These are phyloP conservation scores for Rana temporaria DNA, from an alignment of 2,113 vertebrate genomes.

Conservation along the genomic window DNA sequence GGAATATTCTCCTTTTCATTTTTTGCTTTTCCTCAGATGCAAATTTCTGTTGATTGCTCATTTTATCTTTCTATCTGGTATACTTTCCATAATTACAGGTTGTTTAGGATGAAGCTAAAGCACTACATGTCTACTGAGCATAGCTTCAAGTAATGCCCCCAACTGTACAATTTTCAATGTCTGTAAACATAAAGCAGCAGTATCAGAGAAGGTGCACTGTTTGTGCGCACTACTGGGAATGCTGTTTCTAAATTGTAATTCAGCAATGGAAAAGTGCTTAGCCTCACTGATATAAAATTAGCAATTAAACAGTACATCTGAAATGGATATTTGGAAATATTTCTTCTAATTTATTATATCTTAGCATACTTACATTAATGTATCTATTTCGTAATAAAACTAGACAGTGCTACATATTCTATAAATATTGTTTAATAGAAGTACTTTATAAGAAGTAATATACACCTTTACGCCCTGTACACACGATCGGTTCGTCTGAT, in stretches of 20 bases:
- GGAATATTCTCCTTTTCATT: slow-evolving; percentile 1
- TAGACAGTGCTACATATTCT: too few species aligned
- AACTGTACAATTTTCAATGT: slow-evolving; percentile 28
- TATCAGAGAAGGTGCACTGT: not conserved
- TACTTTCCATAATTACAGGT: slow-evolving; percentile 38
- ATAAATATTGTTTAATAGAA: too few species aligned
- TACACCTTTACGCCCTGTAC: too few species aligned
- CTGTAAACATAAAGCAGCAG: slow-evolving; percentile 37
- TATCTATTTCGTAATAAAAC: too few species aligned
- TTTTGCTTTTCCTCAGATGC: slow-evolving; percentile 7
- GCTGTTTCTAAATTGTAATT: not conserved
- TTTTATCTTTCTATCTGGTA: slow-evolving; percentile 26
- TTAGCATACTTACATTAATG: too few species aligned
- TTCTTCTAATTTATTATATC: not conserved
- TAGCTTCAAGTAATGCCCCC: slow-evolving; percentile 2
- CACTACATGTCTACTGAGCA: not conserved
- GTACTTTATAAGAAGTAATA: too few species aligned
- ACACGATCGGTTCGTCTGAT: too few species aligned
- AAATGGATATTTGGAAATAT: not conserved
- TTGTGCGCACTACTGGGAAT: not conserved
- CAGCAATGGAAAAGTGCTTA: slow-evolving; percentile 9
- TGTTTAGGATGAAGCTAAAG: slow-evolving; percentile 28
- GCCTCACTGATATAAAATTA: not conserved
- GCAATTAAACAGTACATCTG: slow-evolving; percentile 4
- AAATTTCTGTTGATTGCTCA: slow-evolving; percentile 5